A percentile compares a stretch with the other conserved stretches of the same genome.
phyloP scores from a whole-genome alignment of 1,140 invertebrate species.

The Subanguina moxae region DNA sequence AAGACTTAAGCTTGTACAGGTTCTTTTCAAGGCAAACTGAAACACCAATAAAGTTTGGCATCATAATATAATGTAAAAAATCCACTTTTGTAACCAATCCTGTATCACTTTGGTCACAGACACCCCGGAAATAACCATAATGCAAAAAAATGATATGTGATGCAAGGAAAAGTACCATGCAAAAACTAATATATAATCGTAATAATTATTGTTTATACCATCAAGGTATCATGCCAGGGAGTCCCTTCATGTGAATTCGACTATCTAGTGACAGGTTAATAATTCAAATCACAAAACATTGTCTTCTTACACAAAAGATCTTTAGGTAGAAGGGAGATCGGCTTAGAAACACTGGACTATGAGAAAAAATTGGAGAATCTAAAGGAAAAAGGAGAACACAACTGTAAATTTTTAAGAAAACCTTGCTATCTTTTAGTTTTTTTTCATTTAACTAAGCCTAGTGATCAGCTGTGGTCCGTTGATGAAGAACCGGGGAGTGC shows the following conservation, averaged over 20 bases:
- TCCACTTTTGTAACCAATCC: no score
- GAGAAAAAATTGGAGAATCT: constrained; percentile 43
- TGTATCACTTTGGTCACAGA: no score
- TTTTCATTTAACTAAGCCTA: constrained; percentile 19
- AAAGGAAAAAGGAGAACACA: constrained; percentile 26
- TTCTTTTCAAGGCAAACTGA: no score
- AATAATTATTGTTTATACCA: neutral
- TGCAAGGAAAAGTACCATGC: no score
- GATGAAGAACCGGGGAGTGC: constrained; percentile 38
- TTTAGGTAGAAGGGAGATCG: constrained; percentile 33
- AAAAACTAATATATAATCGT: no score
- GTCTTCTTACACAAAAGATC: no score
- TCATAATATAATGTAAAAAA: no score
- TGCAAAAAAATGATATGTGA: no score
- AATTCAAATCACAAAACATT: no score
- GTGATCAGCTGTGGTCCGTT: constrained; percentile 40
- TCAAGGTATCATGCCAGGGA: constrained; percentile 40
- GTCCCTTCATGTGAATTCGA: constrained; percentile 41
- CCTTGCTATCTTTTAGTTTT: neutral
- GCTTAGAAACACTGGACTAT: constrained; percentile 36
- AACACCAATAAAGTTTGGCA: no score
- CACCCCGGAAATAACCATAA: no score
- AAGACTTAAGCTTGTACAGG: no score
- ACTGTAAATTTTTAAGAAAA: constrained; percentile 26
- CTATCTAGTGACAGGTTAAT: constrained; percentile 30